phyloP scores from a whole-genome alignment of 2,888 invertebrate genomes.

The Mythimna ferrago region DNA sequence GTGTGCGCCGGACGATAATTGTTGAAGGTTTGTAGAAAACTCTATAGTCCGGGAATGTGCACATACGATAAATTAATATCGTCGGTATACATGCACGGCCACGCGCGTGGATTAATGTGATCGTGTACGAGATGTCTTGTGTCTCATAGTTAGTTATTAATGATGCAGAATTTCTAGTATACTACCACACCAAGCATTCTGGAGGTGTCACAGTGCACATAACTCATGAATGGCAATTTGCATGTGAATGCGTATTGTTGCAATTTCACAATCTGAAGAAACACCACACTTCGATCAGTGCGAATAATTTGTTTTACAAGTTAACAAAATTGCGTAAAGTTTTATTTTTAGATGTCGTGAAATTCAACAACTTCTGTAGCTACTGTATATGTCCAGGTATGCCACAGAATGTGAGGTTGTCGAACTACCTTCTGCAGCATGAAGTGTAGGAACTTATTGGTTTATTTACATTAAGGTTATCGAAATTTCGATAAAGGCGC shows the following conservation, averaged over 20 bases:
- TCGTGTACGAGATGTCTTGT: constrained; percentile 54
- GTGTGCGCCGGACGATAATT: constrained; percentile 68
- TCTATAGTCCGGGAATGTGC: constrained; percentile 50
- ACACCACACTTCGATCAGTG: constrained; percentile 66
- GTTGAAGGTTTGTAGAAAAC: constrained; percentile 51
- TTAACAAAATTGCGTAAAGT: constrained; percentile 44
- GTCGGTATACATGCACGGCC: constrained; percentile 52
- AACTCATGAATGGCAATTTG: constrained; percentile 74
- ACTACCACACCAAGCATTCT: constrained; percentile 56
- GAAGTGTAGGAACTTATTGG: constrained; percentile 45
- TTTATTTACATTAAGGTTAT: constrained; percentile 46
- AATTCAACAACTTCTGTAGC: constrained; percentile 31
- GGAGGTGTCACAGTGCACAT: constrained; percentile 68
- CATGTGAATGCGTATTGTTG: constrained; percentile 79
- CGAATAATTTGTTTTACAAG: constrained; percentile 65
- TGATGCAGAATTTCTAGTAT: constrained; percentile 64
- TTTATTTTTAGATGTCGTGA: constrained; percentile 28
- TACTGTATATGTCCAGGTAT: constrained; percentile 17
- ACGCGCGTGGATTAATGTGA: constrained; percentile 56
- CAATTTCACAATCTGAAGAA: constrained; percentile 74
- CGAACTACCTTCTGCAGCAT: constrained; percentile 44
- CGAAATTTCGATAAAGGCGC: constrained; percentile 29
- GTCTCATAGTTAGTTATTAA: constrained; percentile 65
- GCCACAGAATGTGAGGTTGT: constrained; percentile 23
- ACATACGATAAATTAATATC: constrained; percentile 65